Conservation (phyloP, 2,888 invertebrate species). For the Agrochola lota region DNA sequence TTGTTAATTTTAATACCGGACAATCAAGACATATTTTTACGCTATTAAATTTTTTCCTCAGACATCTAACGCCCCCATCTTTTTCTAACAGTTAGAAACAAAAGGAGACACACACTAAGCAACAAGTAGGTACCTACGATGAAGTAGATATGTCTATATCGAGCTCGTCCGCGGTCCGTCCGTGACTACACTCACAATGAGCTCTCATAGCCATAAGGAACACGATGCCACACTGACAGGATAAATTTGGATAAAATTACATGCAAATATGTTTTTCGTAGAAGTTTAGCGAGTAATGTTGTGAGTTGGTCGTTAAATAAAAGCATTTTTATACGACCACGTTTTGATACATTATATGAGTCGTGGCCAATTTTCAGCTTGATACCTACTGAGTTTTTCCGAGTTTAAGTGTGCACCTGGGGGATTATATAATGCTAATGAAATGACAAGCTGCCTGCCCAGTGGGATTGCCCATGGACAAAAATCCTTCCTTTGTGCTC, state of each 20-base stretch:
- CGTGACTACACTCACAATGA: slow-evolving; percentile 84
- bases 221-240: slow-evolving; percentile 52
- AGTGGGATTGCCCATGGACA: background rate
- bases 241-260: slow-evolving; percentile 63
- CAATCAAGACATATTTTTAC: background rate
- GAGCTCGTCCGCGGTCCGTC: slow-evolving; percentile 70
- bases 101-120: slow-evolving; percentile 48
- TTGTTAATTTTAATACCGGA: background rate
- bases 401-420: background rate
- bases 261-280: slow-evolving; percentile 57
- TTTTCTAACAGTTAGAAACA: slow-evolving; percentile 41
- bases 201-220: slow-evolving; percentile 63
- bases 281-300: slow-evolving; percentile 42
- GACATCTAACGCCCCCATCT: background rate
- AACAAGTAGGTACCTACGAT: slow-evolving; percentile 64
- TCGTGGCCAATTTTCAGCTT: accelerated
- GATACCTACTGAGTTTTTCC: background rate
- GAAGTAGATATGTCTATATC: slow-evolving; percentile 76
- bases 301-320: slow-evolving; percentile 1
- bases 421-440: background rate
- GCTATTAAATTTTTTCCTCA: background rate
- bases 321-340: background rate
- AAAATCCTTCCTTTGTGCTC: background rate
- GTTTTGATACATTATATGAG: background rate
- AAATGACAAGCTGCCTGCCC: background rate